Percentiles rank a stretch among this genome's conserved stretches.
Conservation (phyloP, 2,113 vertebrate genomes). For the Sisor rabdophorus region DNA sequence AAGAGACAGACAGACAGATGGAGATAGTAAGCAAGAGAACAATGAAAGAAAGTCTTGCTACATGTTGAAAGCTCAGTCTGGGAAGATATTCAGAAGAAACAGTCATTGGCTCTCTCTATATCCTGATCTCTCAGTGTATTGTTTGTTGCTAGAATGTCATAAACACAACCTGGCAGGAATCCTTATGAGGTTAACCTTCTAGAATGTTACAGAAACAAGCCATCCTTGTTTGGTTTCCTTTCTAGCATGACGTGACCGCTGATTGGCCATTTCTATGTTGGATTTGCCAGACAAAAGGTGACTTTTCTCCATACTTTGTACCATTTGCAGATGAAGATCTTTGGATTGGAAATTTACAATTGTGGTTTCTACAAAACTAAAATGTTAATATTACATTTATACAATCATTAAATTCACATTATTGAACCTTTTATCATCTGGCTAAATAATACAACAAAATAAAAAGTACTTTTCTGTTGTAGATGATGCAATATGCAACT, state of each 20-base stretch:
- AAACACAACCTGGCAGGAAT: constrained; percentile 9
- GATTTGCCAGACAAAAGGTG: not conserved
- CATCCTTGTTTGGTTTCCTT: no score
- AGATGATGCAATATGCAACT: not conserved
- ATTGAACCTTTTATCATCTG: not conserved
- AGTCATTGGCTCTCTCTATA: constrained; percentile 26
- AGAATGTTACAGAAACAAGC: not conserved
- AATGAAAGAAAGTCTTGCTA: constrained; percentile 43
- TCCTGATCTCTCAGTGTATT: constrained; percentile 3
- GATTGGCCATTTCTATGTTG: not conserved
- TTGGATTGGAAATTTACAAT: no score
- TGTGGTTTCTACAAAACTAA: not conserved
- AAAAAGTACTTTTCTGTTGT: not conserved
- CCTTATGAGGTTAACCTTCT: not conserved
- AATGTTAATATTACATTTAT: no score
- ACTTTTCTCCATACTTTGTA: not conserved
- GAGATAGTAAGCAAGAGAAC: constrained; percentile 35
- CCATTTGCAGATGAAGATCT: not conserved
- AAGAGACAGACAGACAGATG: constrained; percentile 40
- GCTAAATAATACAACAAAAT: not conserved
- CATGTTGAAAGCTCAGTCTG: constrained; percentile 30
- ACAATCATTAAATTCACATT: no score
- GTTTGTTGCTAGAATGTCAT: constrained; percentile 4
- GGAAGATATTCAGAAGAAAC: constrained; percentile 38
- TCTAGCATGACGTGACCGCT: not conserved